A percentile compares a stretch with the other conserved stretches of the same genome.
These are phyloP conservation scores for Aphis craccivora DNA, from an alignment of 1,140 invertebrate genomes.

Conservation along the genomic window DNA sequence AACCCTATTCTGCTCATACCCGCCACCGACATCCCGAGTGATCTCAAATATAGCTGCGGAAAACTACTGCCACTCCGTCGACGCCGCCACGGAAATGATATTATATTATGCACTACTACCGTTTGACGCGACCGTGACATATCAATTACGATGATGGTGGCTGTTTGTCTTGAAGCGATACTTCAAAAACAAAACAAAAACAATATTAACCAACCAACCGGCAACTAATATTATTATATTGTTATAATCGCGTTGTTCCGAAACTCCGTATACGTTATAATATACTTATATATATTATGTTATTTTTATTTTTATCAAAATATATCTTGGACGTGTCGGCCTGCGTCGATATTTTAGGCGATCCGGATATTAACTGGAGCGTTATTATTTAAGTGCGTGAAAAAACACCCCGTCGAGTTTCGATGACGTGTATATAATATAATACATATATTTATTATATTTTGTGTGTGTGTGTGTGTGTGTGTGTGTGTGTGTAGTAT, in stretches of 20 bases:
- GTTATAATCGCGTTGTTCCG: not conserved
- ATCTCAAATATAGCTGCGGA: not conserved
- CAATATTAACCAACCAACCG: not conserved
- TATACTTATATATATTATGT: not conserved
- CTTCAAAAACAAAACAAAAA: not conserved
- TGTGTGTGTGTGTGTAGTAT: not conserved
- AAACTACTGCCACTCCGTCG: not conserved
- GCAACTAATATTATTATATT: not conserved
- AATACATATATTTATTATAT: not conserved
- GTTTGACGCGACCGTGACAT: not conserved
- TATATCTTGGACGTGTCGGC: not conserved
- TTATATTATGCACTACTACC: not conserved
- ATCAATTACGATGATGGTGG: not conserved
- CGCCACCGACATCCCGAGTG: not conserved
- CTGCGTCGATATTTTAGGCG: not conserved
- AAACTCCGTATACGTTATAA: not conserved
- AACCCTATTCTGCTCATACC: not conserved
- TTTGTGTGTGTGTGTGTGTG: not conserved
- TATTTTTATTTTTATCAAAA: not conserved
- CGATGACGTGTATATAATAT: not conserved
- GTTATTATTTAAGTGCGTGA: not conserved
- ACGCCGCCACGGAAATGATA: not conserved
- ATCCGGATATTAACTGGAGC: constrained; percentile 2
- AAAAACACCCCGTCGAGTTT: not conserved
- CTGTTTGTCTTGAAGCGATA: not conserved